These are phyloP conservation scores for Periophthalmus modestus DNA, from an alignment of 2,113 vertebrate genomes.

Conservation along the genomic window DNA sequence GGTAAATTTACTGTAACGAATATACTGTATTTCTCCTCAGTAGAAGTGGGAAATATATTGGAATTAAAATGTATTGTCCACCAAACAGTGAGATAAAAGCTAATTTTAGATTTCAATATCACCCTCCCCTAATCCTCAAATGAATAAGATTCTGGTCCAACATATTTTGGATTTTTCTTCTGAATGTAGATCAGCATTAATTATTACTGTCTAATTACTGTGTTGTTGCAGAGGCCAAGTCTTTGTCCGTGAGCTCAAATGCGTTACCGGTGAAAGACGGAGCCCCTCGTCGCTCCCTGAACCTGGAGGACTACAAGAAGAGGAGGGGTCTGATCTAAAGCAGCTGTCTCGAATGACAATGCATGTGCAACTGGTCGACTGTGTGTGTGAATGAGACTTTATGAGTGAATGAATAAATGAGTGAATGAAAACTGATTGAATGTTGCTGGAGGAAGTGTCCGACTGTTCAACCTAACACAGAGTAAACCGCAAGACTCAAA, in stretches of 20 bases:
- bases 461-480: slow-evolving; percentile 68
- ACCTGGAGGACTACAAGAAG: slow-evolving; percentile 99
- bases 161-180: neutral
- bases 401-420: slow-evolving; percentile 4
- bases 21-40: too few relatives aligned
- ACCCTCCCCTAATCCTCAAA: too few relatives aligned
- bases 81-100: too few relatives aligned
- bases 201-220: neutral
- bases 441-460: slow-evolving; percentile 32
- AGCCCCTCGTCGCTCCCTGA: slow-evolving; percentile 92
- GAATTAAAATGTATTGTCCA: too few relatives aligned
- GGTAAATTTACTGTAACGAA: neutral
- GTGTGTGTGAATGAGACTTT: slow-evolving; percentile 19
- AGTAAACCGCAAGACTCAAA: slow-evolving; percentile 67
- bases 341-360: slow-evolving; percentile 33
- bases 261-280: slow-evolving; percentile 96
- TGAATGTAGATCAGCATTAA: neutral
- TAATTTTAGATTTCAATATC: too few relatives aligned
- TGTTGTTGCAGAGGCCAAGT: slow-evolving; percentile 88
- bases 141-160: neutral
- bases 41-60: too few relatives aligned
- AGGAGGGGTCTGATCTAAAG: slow-evolving; percentile 95
- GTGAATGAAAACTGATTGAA: slow-evolving; percentile 40
- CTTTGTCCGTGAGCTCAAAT: slow-evolving; percentile 94
- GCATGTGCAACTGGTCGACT: slow-evolving; percentile 47